These are phyloP conservation scores for Protodeltote pygarga DNA, from an alignment of 2,888 invertebrate genomes.

Conservation along the genomic window DNA sequence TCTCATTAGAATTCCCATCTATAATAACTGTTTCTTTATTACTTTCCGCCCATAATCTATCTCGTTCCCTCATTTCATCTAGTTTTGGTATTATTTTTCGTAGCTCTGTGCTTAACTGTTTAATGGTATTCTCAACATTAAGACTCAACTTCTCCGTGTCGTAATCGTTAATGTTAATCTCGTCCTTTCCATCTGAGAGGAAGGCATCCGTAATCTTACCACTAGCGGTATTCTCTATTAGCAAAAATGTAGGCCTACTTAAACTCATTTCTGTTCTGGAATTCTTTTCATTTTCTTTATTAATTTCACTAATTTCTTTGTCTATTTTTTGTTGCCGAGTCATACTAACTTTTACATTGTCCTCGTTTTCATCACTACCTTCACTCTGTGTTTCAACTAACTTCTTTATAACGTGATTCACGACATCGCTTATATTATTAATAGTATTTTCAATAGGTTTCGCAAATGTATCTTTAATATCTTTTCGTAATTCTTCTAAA, in stretches of 20 bases:
- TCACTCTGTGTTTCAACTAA: constrained; percentile 77
- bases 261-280: constrained; percentile 76
- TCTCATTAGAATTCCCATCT: constrained; percentile 78
- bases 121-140: constrained; percentile 80
- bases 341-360: constrained; percentile 36
- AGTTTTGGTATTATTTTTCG: constrained; percentile 83
- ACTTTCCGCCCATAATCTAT: constrained; percentile 72
- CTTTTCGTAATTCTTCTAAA: constrained; percentile 80
- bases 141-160: constrained; percentile 75
- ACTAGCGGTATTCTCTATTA: constrained; percentile 72
- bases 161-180: constrained; percentile 78
- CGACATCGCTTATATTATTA: constrained; percentile 84
- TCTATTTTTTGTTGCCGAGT: constrained; percentile 44
- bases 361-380: constrained; percentile 55
- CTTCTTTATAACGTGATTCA: constrained; percentile 83
- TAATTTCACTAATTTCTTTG: constrained; percentile 62
- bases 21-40: constrained; percentile 59
- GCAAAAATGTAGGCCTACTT: constrained; percentile 81
- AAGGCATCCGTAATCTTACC: constrained; percentile 86
- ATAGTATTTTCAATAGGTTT: constrained; percentile 84
- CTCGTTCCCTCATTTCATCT: constrained; percentile 81
- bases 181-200: constrained; percentile 87
- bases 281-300: constrained; percentile 76
- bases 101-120: constrained; percentile 79
- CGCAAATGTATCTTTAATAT: constrained; percentile 81